A percentile compares a stretch with the other conserved stretches of the same genome.
Conservation (phyloP, 2,113 vertebrate species). For the Hemicordylus capensis region DNA sequence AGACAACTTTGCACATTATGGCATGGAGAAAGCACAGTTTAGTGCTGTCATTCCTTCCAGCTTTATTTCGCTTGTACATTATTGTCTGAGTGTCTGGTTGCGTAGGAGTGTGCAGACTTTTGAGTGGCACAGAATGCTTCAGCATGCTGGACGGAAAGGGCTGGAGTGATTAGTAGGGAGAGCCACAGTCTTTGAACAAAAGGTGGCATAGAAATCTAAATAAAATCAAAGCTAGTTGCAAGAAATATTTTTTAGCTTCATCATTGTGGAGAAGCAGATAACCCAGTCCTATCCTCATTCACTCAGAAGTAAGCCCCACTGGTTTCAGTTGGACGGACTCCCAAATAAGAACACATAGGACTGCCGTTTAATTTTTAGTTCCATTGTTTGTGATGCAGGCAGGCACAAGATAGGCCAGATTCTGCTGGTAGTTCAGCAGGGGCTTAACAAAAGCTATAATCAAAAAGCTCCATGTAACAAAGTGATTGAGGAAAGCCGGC, state of each 20-base stretch:
- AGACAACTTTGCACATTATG: no score
- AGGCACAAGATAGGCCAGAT: no score
- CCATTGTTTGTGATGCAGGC: no score
- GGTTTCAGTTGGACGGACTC: background rate
- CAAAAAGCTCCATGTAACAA: no score
- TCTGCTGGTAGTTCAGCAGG: no score
- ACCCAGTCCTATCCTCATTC: background rate
- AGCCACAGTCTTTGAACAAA: no score
- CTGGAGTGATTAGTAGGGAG: background rate
- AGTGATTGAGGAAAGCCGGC: no score
- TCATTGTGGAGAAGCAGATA: background rate
- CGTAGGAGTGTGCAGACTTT: background rate
- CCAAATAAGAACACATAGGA: background rate
- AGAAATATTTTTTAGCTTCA: background rate
- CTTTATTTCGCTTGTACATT: background rate
- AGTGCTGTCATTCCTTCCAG: background rate
- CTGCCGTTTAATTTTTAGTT: background rate
- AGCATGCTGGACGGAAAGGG: background rate
- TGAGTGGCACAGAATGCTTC: background rate
- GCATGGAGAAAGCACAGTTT: background rate
- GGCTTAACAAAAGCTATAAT: no score
- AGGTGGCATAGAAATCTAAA: no score
- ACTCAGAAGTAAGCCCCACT: no score
- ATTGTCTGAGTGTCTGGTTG: no score
- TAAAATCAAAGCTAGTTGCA: background rate